Base-by-base conservation (phyloP, 2,888 invertebrate species). In the Athalia cordata region DNA sequence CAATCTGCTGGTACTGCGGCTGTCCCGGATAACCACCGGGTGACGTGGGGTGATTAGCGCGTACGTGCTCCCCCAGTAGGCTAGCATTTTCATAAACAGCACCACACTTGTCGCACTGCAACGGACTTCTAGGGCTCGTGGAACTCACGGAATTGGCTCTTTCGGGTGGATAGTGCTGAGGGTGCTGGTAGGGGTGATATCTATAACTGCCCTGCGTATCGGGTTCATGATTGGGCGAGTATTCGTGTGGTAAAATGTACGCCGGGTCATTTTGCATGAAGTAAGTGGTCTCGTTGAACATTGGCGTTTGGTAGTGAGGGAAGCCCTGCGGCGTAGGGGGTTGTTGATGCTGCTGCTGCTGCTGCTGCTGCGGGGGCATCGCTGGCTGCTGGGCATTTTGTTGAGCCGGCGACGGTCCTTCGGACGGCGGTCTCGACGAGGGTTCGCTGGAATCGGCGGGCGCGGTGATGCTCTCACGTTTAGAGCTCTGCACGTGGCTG, bases 51-150 rank as follows among this genome's bases (percentile, higher is more conserved):
- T 96, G 96, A 78, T 93, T 94, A 8, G 93, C 92, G 83, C 94
- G 93, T 80, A 94, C 93, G 86, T 96, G 96, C 84, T 96, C 96
- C 81, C 93, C 93, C 74, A 96, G 90, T 85, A 94, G 94, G 67
- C 93, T 92, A 66, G 94, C 94, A 62, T 95, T 95, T 87, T 95
- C 95, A 87, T 95, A 96, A 77, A 96, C 94, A 81, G 93, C 94
- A 79, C 96, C 96, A 87, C 96, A 96, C 89, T 96, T 96, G 87
- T 96, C 96, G 90, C 96, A 96, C 89, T 96, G 95, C 87, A 94
- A 93, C 15, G 90, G 88, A 80, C 94, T 94, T 0, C 94, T 93
- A 11, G 95, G 94, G 62, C 95, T 95, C 55, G 95, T 94, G 11
- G 95, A 85, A 93, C 88, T 88, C 66, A 87, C 88, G 11, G 89